phyloP scores from a whole-genome alignment of 2,113 vertebrate species.

The Callaeas wilsoni region DNA sequence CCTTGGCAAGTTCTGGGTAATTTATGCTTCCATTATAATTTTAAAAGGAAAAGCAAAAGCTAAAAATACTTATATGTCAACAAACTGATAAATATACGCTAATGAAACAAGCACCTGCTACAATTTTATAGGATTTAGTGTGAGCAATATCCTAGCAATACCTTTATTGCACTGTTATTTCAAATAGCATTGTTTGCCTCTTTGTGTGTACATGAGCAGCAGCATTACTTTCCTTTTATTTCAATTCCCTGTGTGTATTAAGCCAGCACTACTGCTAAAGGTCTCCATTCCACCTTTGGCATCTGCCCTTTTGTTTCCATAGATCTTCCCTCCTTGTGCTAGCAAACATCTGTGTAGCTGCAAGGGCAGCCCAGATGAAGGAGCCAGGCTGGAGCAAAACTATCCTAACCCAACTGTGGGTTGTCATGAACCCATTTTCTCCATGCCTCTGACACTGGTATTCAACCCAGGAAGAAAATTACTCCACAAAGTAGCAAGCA shows the following conservation, averaged over 20 bases:
- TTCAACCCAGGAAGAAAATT: neutral
- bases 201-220: neutral
- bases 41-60: neutral
- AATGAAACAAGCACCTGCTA: neutral
- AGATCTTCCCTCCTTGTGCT: neutral
- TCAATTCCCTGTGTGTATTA: accelerated
- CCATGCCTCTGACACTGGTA: accelerated
- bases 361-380: neutral
- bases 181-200: neutral
- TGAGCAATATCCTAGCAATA: neutral
- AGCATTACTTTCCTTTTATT: neutral
- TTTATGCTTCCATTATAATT: neutral
- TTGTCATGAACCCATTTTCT: neutral
- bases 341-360: neutral
- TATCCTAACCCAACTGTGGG: neutral
- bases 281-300: neutral
- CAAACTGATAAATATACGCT: neutral
- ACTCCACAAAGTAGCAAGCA: neutral
- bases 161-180: neutral
- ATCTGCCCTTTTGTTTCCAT: neutral
- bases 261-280: neutral
- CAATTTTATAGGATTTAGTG: neutral
- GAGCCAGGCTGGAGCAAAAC: neutral
- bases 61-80: neutral
- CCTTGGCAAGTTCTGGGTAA: neutral